These are phyloP conservation scores for Pyrochroa serraticornis DNA, from an alignment of 2,888 invertebrate genomes.

Conservation along the genomic window DNA sequence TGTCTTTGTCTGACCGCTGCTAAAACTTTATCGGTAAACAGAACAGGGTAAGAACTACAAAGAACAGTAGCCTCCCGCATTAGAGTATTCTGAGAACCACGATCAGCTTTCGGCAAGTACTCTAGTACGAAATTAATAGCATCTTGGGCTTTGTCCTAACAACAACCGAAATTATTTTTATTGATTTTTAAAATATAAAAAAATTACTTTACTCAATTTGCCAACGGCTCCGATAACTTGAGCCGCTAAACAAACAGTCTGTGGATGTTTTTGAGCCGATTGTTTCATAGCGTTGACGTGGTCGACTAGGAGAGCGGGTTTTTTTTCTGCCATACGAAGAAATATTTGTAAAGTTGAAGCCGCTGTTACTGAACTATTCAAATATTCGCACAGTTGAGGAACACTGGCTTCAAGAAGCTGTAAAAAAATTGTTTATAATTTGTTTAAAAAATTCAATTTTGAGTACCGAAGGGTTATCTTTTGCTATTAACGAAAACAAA, in stretches of 20 bases:
- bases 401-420: constrained; percentile 81
- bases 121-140: constrained; percentile 82
- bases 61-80: constrained; percentile 81
- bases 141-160: constrained; percentile 78
- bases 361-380: constrained; percentile 66
- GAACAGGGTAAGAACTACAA: constrained; percentile 79
- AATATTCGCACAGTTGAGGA: constrained; percentile 79
- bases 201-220: constrained; percentile 69
- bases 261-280: constrained; percentile 70
- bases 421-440: constrained; percentile 23
- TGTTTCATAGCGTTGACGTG: constrained; percentile 73
- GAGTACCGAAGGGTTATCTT: constrained; percentile 74
- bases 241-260: constrained; percentile 70
- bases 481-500: constrained; percentile 82
- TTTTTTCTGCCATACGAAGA: constrained; percentile 73
- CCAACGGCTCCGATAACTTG: constrained; percentile 75
- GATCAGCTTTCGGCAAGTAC: constrained; percentile 73
- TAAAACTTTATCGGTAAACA: constrained; percentile 81
- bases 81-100: constrained; percentile 74
- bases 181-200: background rate
- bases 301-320: constrained; percentile 73
- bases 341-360: constrained; percentile 75
- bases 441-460: constrained; percentile 1
- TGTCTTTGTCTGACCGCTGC: constrained; percentile 74
- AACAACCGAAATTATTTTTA: constrained; percentile 6